Percentiles rank a stretch among this genome's conserved stretches.
Evolutionary conservation across 2,113 vertebrate species (phyloP).

Genomic region (Alexandromys fortis): DNA sequence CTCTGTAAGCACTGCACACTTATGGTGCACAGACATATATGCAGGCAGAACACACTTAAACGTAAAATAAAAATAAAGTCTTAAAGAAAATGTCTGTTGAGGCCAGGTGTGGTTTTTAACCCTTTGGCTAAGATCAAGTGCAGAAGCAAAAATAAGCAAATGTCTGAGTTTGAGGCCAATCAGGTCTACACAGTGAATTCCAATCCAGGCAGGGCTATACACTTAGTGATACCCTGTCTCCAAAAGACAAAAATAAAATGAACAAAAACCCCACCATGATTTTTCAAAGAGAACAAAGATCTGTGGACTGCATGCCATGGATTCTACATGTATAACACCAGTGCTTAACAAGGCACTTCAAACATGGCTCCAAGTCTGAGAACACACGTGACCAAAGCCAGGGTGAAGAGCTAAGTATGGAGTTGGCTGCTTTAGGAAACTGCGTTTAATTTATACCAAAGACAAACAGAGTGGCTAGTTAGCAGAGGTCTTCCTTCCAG

Average conservation of each 20-base stretch:
- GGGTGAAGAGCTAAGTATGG: not conserved
- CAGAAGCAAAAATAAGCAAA: not conserved
- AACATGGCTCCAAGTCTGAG: not conserved
- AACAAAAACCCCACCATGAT: not conserved
- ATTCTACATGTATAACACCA: not conserved
- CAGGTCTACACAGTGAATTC: not conserved
- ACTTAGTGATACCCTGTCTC: not conserved
- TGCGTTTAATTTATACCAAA: not conserved
- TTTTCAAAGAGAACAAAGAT: not conserved
- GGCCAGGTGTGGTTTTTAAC: not conserved
- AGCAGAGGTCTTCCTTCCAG: not conserved
- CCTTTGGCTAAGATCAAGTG: not conserved
- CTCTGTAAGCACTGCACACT: not conserved
- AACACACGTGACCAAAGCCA: not conserved
- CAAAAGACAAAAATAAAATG: not conserved
- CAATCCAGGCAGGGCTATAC: not conserved
- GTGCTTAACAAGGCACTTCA: not conserved
- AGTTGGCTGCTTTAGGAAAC: not conserved
- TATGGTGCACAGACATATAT: not conserved
- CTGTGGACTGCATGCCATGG: not conserved
- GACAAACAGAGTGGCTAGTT: not conserved
- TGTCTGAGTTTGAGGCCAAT: not conserved
- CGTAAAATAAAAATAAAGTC: not conserved
- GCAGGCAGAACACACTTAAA: not conserved
- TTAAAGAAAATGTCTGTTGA: not conserved